Percentiles rank a stretch among this genome's conserved stretches.
These are phyloP conservation scores for Lophochroa leadbeateri DNA, from an alignment of 2,113 vertebrate genomes.

Conservation along the genomic window DNA sequence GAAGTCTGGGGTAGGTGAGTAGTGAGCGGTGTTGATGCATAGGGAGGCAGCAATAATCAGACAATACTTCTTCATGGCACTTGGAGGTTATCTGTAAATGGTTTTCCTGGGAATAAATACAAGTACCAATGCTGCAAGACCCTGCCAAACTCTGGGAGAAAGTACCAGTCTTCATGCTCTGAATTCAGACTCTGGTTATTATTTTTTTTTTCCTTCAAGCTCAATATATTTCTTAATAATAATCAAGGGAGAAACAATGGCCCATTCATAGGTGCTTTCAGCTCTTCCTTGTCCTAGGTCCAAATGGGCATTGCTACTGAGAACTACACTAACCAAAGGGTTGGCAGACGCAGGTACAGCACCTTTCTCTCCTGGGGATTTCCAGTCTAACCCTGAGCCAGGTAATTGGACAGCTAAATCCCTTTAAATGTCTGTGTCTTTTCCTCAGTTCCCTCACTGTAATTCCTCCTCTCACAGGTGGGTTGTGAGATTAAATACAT, in stretches of 20 bases:
- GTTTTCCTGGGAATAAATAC: not conserved
- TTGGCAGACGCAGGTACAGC: constrained; percentile 12
- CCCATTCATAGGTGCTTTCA: not conserved
- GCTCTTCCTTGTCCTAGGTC: not conserved
- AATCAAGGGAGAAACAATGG: constrained; percentile 1
- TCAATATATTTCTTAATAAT: not conserved
- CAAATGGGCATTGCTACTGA: not conserved
- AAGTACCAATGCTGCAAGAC: not conserved
- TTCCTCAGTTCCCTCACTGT: constrained; percentile 25
- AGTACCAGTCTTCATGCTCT: not conserved
- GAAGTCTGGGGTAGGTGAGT: not conserved
- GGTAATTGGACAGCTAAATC: constrained; percentile 64
- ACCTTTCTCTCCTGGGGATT: constrained; percentile 14
- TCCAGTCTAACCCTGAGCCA: constrained; percentile 25
- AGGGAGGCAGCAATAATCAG: not conserved
- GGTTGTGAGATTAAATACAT: constrained; percentile 62
- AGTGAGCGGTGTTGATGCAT: not conserved
- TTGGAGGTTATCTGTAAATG: not conserved
- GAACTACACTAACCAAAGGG: not conserved
- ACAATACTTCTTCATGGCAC: not conserved
- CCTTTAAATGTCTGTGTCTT: constrained; percentile 39
- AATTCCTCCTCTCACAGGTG: constrained; percentile 57
- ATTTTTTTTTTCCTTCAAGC: not conserved
- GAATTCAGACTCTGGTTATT: not conserved
- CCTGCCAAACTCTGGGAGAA: not conserved